phyloP scores from a whole-genome alignment of 2,888 invertebrate species.

The Lepidonotus clava region DNA sequence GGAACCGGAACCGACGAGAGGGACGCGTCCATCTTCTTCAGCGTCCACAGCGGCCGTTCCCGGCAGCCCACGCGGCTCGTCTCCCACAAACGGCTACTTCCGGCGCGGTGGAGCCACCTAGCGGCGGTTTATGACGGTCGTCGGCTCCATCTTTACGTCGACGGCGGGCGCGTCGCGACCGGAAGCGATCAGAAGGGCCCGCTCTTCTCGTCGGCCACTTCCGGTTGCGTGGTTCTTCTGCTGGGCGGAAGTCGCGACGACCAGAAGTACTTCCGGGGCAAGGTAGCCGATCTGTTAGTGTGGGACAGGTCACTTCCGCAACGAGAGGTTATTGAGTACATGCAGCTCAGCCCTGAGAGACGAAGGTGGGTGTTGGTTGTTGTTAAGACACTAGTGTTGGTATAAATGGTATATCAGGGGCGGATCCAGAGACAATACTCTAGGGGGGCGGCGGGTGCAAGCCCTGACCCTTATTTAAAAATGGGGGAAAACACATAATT shows the following conservation, averaged over 20 bases:
- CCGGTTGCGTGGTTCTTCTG: slow-evolving; percentile 67
- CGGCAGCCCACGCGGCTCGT: slow-evolving; percentile 61
- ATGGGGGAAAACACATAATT: too few relatives aligned
- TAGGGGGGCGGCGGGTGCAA: too few relatives aligned
- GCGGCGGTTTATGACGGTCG: slow-evolving; percentile 70
- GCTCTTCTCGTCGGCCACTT: slow-evolving; percentile 63
- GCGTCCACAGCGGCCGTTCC: slow-evolving; percentile 67
- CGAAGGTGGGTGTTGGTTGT: not conserved
- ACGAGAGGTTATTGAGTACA: slow-evolving; percentile 65
- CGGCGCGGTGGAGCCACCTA: slow-evolving; percentile 70
- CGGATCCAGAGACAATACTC: too few relatives aligned
- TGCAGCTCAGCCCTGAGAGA: slow-evolving; percentile 38
- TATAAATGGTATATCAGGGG: too few relatives aligned
- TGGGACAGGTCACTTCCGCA: slow-evolving; percentile 69
- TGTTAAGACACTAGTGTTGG: too few relatives aligned
- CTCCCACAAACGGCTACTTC: slow-evolving; percentile 66
- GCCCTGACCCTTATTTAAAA: too few relatives aligned
- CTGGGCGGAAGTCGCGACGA: slow-evolving; percentile 67
- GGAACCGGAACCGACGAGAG: slow-evolving; percentile 57
- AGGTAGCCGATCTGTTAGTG: slow-evolving; percentile 68
- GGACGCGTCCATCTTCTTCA: slow-evolving; percentile 68
- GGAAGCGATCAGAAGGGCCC: slow-evolving; percentile 66
- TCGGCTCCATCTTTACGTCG: slow-evolving; percentile 69
- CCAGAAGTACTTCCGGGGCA: slow-evolving; percentile 68
- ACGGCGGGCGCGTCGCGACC: slow-evolving; percentile 69